A percentile compares a stretch with the other conserved stretches of the same genome.
These are phyloP conservation scores for Osedax fenrisi DNA, from an alignment of 2,888 invertebrate genomes.

Conservation along the genomic window DNA sequence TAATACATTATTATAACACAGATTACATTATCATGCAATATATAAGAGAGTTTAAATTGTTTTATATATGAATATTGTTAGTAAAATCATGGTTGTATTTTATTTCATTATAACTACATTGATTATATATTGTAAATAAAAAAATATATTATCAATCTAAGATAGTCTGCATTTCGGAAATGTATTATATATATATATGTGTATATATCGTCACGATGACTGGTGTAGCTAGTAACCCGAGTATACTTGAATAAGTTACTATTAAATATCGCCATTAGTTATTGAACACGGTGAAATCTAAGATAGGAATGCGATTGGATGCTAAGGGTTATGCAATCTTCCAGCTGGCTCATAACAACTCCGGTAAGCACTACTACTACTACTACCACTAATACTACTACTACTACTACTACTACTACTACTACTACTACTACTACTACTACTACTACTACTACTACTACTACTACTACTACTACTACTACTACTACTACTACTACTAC, in stretches of 20 bases:
- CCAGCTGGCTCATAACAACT: constrained; percentile 33
- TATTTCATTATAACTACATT: no score
- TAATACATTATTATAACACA: not conserved
- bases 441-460: not conserved
- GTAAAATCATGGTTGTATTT: no score
- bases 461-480: not conserved
- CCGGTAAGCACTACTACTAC: not conserved
- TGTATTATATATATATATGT: constrained; percentile 4
- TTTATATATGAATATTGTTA: no score
- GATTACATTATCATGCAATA: no score
- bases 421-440: not conserved
- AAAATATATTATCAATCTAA: no score
- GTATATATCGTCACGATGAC: constrained; percentile 19
- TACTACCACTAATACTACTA: not conserved
- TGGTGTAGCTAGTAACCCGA: no score
- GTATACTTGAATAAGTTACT: no score
- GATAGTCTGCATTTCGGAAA: not conserved
- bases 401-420: not conserved
- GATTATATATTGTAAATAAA: no score
- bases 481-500: not conserved
- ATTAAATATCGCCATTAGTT: no score
- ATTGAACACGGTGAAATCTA: constrained; percentile 71
- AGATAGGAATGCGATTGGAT: constrained; percentile 70
- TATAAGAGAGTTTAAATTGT: no score
- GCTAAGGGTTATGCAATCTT: constrained; percentile 82